Percentiles rank a stretch among this genome's conserved stretches.
Conservation (phyloP, 2,797 vertebrate species). For the Oreonectes daqikongensis region DNA sequence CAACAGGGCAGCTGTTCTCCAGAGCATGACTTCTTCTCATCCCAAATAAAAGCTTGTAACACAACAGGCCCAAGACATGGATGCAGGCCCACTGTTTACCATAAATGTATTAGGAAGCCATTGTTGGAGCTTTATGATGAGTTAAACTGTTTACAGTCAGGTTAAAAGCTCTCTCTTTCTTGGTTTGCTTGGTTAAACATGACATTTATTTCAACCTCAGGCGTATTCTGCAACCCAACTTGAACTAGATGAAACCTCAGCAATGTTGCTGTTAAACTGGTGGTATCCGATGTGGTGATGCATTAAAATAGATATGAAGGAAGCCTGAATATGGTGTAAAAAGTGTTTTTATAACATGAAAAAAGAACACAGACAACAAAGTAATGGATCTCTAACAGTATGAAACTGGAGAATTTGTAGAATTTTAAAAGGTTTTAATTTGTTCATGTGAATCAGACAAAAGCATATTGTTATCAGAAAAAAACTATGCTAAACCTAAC, state of each 20-base stretch:
- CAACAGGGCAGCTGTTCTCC: constrained; percentile 56
- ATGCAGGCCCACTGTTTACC: constrained; percentile 58
- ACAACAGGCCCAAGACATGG: constrained; percentile 49
- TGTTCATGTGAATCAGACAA: too few relatives aligned
- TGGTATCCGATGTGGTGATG: constrained; percentile 42
- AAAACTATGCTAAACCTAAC: too few relatives aligned
- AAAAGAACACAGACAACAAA: constrained; percentile 22
- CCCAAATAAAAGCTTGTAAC: constrained; percentile 56
- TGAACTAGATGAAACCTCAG: constrained; percentile 47
- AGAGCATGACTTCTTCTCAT: constrained; percentile 51
- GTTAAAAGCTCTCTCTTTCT: constrained; percentile 14
- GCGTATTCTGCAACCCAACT: constrained; percentile 21
- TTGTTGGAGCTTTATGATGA: constrained; percentile 45
- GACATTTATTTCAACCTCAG: constrained; percentile 40
- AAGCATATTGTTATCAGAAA: too few relatives aligned
- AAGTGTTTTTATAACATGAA: constrained; percentile 1
- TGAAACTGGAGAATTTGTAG: too few relatives aligned
- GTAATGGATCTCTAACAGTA: neutral
- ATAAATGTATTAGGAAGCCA: constrained; percentile 57
- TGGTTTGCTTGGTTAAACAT: constrained; percentile 19
- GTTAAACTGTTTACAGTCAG: constrained; percentile 45
- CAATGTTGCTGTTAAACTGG: constrained; percentile 41
- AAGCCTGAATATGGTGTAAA: neutral
- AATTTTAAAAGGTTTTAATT: too few relatives aligned
- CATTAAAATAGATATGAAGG: constrained; percentile 47